Conservation (phyloP, 1,140 invertebrate genomes). For the Lethrus apterus region DNA sequence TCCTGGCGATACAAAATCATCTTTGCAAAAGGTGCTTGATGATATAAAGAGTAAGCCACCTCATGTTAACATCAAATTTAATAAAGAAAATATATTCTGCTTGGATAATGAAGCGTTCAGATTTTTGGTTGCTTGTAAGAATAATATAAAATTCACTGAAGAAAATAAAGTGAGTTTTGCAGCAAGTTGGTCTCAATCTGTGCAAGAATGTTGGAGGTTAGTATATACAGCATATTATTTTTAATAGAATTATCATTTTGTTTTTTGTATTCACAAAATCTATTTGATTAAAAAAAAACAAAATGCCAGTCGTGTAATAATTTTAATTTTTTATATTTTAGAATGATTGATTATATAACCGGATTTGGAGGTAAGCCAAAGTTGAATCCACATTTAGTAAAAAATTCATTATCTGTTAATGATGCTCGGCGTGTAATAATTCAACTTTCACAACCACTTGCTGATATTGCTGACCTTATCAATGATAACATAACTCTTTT, state of each 20-base stretch:
- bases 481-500: slow-evolving; percentile 30
- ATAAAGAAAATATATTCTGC: slow-evolving; percentile 29
- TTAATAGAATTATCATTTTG: not conserved
- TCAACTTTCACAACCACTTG: slow-evolving; percentile 32
- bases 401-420: slow-evolving; percentile 32
- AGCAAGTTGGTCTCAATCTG: slow-evolving; percentile 32
- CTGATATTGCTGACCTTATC: slow-evolving; percentile 34
- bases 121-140: slow-evolving; percentile 28
- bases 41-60: slow-evolving; percentile 27
- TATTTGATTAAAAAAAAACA: not conserved
- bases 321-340: slow-evolving; percentile 18
- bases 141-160: slow-evolving; percentile 20
- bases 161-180: slow-evolving; percentile 14
- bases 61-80: slow-evolving; percentile 23
- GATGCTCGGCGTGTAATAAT: slow-evolving; percentile 32
- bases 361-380: slow-evolving; percentile 17
- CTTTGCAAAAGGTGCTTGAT: slow-evolving; percentile 5
- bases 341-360: slow-evolving; percentile 29
- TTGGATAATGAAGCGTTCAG: slow-evolving; percentile 36
- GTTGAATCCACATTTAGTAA: slow-evolving; percentile 30
- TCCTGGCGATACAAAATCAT: slow-evolving; percentile 25
- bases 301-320: not conserved
- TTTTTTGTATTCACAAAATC: not conserved
- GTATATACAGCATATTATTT: no score
- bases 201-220: slow-evolving; percentile 28